Base-by-base conservation (phyloP, 37 sponge, comb jelly and placozoan genomes). In the Axinella damicornis region DNA sequence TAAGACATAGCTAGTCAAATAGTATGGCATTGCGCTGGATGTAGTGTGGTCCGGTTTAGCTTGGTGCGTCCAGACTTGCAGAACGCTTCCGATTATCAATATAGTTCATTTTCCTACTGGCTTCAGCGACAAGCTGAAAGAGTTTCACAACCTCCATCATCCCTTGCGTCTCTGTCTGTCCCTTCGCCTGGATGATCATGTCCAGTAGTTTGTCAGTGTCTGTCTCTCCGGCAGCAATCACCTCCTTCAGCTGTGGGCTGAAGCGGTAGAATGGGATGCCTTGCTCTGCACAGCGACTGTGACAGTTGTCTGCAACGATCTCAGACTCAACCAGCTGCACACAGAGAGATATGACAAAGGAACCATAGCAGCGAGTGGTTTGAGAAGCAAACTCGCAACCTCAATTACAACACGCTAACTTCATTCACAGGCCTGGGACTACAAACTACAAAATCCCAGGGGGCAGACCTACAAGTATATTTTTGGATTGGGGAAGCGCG, bases 281-380 rank as follows among this genome's bases (percentile, higher is more conserved):
- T 46, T 74, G 82, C 34, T 71, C 66, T 34, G 31, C 57, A 35
- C 85, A 84, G n/a, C 82, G 74, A 5, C 56, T 65, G 27, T 20
- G 67, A 6, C 69, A 53, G 38, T 81, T 74, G 2, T 57, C 52
- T 32, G 88, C 88, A 57, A 81, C 77, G 5, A 24, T 56, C 24
- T 88, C 82, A 57, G 88, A 81, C 28, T 88, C 88, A 69, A 57
- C 69, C 46, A 88, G 2, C 88, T 88, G 57, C 46, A 46, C 46
- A 46, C 9, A 46, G 9, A 46, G 46, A 46, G 46, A 4, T 12
- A 46, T 46, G 46, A n/a, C n/a, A n/a, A n/a, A n/a, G n/a, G n/a
- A 56, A 56, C 18, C 18, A 18, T 18, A 20, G 15, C 18, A 20
- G 57, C 18, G 18, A 20, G 18, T 56, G 18, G 18, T 15, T 56